phyloP scores from a whole-genome alignment of 2,797 vertebrate species.

The Danio kyathit region DNA sequence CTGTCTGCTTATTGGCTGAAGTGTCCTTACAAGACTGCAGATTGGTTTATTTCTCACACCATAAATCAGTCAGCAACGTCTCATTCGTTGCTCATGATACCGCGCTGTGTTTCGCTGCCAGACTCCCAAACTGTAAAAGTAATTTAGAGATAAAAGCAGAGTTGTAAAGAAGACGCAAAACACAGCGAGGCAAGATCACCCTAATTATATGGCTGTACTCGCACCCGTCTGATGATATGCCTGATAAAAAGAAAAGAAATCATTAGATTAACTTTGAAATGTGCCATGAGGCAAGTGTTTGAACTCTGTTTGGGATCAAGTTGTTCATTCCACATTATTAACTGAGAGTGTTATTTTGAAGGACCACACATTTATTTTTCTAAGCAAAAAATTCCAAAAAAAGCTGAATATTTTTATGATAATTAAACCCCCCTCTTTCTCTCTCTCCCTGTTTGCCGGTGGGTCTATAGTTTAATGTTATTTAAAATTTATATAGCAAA shows the following conservation, averaged over 20 bases:
- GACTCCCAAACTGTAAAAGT: conserved; percentile 32
- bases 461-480: no score
- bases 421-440: no score
- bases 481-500: no score
- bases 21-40: conserved; percentile 15
- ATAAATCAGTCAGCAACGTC: conserved; percentile 50
- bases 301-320: not conserved
- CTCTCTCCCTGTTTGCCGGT: no score
- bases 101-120: conserved; percentile 21
- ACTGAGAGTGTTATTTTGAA: not conserved
- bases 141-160: conserved; percentile 35
- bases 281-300: not conserved
- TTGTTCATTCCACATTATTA: not conserved
- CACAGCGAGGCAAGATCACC: not conserved
- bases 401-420: not conserved
- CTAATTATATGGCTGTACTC: conserved; percentile 17
- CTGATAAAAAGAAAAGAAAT: not conserved
- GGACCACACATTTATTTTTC: not conserved
- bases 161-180: conserved; percentile 32
- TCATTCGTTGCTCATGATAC: conserved; percentile 21
- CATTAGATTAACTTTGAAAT: conserved; percentile 16
- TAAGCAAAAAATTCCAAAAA: not conserved
- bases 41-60: conserved; percentile 37
- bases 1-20: conserved; percentile 42
- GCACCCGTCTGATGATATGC: conserved; percentile 16